Base-by-base conservation (phyloP, 2,888 invertebrate genomes). In the Pollenia labialis region DNA sequence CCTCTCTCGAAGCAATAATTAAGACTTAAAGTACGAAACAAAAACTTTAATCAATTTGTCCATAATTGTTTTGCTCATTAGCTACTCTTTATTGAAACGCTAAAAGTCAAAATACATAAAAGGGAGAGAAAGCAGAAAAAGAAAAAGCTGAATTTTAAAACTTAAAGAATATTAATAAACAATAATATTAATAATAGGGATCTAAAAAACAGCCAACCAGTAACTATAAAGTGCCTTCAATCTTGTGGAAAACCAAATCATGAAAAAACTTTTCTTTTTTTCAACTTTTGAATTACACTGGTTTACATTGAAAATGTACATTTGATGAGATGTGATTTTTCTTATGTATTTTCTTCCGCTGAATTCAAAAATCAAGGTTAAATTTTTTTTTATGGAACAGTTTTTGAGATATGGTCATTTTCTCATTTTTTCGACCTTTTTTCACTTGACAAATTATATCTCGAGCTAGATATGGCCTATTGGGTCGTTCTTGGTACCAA, bases 41-140 rank as follows among this genome's bases (percentile, higher is more conserved):
- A 32, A 32, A 32, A 32, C 32, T 76, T 80, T 80, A 80, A 86
- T 83, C 83, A 86, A 86, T 83, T 83, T 83, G 75, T 86, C 42
- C 71, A 80, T 86, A 81, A 83, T 86, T 76, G 80, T 66, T 81
- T 76, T 80, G 71, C 69, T 80, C 86, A 86, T 82, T 86, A 86
- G 46, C 56, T 58, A 10, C 44, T 18, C 11, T 60, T 68, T 77
- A 58, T 18, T 71, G 9, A 23, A 40, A 16, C 40, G 40, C 18
- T 6, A 80, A 69, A 52, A 40, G 12, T 7, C 23, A 42, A 44
- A 32, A 12, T 8, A 42, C 64, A 44, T 1, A 18, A 42, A 64
- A 60, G 50, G 40, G 10, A 74, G 12, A 52, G 23, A 12, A 10
- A 6, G 23, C 46, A 23, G 3, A 0, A 12, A 56, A 42, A 46